Percentiles rank a stretch among this genome's conserved stretches.
These are phyloP conservation scores for Hypanus sabinus DNA, from an alignment of 2,113 vertebrate species.

Conservation along the genomic window DNA sequence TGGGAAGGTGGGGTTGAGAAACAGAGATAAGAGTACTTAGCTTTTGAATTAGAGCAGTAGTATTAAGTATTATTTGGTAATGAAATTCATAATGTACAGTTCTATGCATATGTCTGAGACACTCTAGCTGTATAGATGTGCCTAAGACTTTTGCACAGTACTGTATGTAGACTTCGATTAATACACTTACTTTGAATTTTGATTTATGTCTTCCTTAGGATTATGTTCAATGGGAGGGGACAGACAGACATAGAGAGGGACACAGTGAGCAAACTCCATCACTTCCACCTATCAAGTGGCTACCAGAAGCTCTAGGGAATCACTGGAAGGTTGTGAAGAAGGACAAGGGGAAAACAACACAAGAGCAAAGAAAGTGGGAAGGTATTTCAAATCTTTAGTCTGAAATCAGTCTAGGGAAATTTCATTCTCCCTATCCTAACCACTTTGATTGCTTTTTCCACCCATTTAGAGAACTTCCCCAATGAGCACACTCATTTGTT, in stretches of 20 bases:
- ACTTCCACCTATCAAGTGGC: conserved; percentile 14
- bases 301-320: conserved; percentile 17
- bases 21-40: too few relatives aligned
- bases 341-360: conserved; percentile 5
- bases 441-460: neutral
- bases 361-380: neutral
- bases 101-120: too few relatives aligned
- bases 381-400: neutral
- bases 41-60: too few relatives aligned
- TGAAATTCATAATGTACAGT: too few relatives aligned
- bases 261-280: neutral
- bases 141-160: too few relatives aligned
- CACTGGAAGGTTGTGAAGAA: conserved; percentile 28
- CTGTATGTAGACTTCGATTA: too few relatives aligned
- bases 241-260: neutral
- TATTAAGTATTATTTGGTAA: too few relatives aligned
- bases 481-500: neutral
- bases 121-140: too few relatives aligned
- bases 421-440: neutral
- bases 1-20: too few relatives aligned
- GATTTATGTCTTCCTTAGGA: neutral
- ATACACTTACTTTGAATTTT: too few relatives aligned
- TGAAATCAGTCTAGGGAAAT: neutral
- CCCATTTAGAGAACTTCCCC: neutral
- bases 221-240: conserved; percentile 30